Evolutionary conservation across 2,797 vertebrate species (phyloP), one percentile per base, ranked within the genome.

Genomic region (Falco biarmicus): DNA sequence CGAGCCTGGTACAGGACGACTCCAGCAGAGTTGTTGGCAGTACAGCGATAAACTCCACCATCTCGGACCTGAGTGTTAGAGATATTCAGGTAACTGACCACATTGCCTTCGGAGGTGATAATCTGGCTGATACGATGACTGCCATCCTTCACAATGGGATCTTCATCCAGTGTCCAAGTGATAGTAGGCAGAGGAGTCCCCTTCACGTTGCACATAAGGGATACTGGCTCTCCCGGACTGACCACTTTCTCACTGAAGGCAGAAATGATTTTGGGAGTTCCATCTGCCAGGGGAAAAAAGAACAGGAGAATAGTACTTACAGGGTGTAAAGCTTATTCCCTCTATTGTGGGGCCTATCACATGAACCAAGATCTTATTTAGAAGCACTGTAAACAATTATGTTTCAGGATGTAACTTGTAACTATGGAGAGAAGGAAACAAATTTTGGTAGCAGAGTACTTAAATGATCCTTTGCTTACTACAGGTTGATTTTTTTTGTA

Each of bases 1-100:
- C 99, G 99, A 99, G 99, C 99, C 99, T 99, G 99, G 99, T 99
- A 99, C 97, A 98, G 98, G 99, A 99, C 98, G 97, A 99, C 99
- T 98, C 99, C 99, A 21, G 99, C 99, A 56, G 99, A 99, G 98
- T 99, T 99, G 99, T 99, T 99, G 98, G 99, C 99, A 19, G 98
- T 99, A 98, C 99, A 99, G 97, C 99, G 99, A 98, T 99, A 99
- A 93, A 99, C 99, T 50, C 99, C 99, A 25, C 99, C 99, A 5
- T 99, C 99, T 84, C 98, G 99, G 97, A 99, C 99, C 98, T 99
- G 99, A 45, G 99, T 99, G 98, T 98, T 99, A 41, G 99, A 99
- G 97, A 99, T 99, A 71, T 99, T 99, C 95, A 99, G 99, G 98
- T 99, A 99, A 98, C 99, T 99, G 97, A 99, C 98, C 97, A 99